Evolutionary conservation across 2,113 vertebrate species (phyloP), one percentile per base, ranked within the genome.

Genomic region (Engraulis encrasicolus): DNA sequence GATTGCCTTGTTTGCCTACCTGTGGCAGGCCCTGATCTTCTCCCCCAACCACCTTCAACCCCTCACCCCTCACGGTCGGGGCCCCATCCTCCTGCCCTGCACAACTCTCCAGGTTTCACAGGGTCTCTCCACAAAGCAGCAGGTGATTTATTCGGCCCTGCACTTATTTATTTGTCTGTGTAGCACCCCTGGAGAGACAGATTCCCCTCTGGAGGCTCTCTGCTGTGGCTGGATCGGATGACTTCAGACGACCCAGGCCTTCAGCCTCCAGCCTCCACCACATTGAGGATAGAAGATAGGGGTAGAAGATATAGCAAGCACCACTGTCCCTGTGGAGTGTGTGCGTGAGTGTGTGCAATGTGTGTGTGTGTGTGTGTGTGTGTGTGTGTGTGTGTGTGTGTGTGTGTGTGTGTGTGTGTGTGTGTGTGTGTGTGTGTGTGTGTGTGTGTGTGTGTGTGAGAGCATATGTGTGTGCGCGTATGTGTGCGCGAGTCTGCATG

Each of bases 131-230:
- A 81, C 45, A 23, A 81, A 86, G 86, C 84, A 89, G 88, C 78
- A 50, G 86, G 52, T 86, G 90, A 92, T 94, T 90, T 85, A 93
- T 93, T 88, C 85, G 81, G 87, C 81, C 87, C 91, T 93, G 91
- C 91, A 91, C 90, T 92, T 89, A 85, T 91, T 93, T 87, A 86
- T 91, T 91, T 92, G 89, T 85, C 54, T 81, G 90, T 89, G 88
- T 87, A 83, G 77, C 79, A n/a, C 78, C 79, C 84, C 84, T 79
- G 81, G 83, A 36, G 78, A 77, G 84, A 83, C 81, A 81, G 87
- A 86, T 86, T 86, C 91, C 82, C 90, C 91, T 19, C 58, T 83
- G 84, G 84, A 84, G 80, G 85, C 74, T 49, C 11, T 27, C 52
- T n/a, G n/a, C 61, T 71, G 78, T 85, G 89, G 86, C n/a, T n/a